phyloP scores from a whole-genome alignment of 2,888 invertebrate genomes.

The Sicus ferrugineus region DNA sequence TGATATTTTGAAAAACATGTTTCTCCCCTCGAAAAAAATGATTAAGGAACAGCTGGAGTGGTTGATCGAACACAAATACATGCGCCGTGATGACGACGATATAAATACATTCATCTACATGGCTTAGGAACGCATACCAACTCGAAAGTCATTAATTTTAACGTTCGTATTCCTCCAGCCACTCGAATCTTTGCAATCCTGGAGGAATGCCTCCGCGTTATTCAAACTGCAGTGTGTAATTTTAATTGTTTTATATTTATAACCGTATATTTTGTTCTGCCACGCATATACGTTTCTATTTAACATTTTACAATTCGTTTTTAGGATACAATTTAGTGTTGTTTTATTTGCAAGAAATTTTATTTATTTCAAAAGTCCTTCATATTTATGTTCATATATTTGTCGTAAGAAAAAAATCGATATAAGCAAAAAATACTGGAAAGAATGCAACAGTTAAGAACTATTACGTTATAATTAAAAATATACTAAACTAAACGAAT shows the following conservation, averaged over 20 bases:
- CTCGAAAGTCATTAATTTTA: background rate
- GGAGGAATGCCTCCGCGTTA: background rate
- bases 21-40: slow-evolving; percentile 98
- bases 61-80: slow-evolving; percentile 99
- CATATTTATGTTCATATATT: background rate
- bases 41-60: slow-evolving; percentile 99
- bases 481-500: background rate
- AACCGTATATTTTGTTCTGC: background rate
- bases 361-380: background rate
- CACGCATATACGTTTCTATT: background rate
- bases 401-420: background rate
- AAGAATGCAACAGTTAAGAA: background rate
- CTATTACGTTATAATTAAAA: background rate
- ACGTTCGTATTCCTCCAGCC: background rate
- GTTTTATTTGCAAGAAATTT: background rate
- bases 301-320: slow-evolving; percentile 8
- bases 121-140: slow-evolving; percentile 70
- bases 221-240: slow-evolving; percentile 3
- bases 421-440: background rate
- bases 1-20: slow-evolving; percentile 99
- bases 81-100: slow-evolving; percentile 94
- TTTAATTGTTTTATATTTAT: slow-evolving; percentile 28
- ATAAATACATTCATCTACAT: slow-evolving; percentile 98
- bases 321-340: background rate
- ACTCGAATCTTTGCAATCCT: background rate